Base-by-base conservation (phyloP, 2,113 vertebrate genomes). In the Oncorhynchus tshawytscha region DNA sequence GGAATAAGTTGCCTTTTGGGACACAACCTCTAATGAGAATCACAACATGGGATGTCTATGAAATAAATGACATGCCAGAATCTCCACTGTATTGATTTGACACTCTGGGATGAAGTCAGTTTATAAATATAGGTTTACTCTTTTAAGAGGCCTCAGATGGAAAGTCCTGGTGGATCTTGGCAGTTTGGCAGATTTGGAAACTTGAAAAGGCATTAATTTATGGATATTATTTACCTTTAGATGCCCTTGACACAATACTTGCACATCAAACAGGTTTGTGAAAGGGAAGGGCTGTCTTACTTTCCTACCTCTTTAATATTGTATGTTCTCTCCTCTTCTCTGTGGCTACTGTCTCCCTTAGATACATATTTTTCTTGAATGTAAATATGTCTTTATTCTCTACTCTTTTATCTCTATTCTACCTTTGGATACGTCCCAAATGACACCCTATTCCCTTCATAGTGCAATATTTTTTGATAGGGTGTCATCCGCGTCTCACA, bases 231-330 rank as follows among this genome's bases (percentile, higher is more conserved):
- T 89, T 88, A 87, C 88, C 86, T 85, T 85, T 69, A 80, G 80
- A 76, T 66, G 66, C 78, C 89, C 89, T 89, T 88, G 85, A 88
- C 91, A 89, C 87, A 86, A 87, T 77, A 75, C 77, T 74, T 78
- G 76, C 65, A 83, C 76, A 87, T 88, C 86, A 91, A 89, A 89
- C 78, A 87, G 49, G 80, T 83, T 74, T 84, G 73, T 74, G 77
- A 78, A 80, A 81, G 81, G 67, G 51, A 54, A 78, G 83, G 73
- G 69, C 83, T 76, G 68, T 78, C 80, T 79, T 79, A 54, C 71
- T 45, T 45, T 45, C 39, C 39, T 45, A 45, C 9, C 39, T 45
- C 39, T 45, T 45, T 12, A 90, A 91, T 89, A 90, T 88, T 86
- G 78, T 45, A 88, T 86, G 79, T 85, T 84, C 34, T 70, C 81